Evolutionary conservation across 2,888 invertebrate genomes (phyloP).

Genomic region (Himalopsyche japonica): DNA sequence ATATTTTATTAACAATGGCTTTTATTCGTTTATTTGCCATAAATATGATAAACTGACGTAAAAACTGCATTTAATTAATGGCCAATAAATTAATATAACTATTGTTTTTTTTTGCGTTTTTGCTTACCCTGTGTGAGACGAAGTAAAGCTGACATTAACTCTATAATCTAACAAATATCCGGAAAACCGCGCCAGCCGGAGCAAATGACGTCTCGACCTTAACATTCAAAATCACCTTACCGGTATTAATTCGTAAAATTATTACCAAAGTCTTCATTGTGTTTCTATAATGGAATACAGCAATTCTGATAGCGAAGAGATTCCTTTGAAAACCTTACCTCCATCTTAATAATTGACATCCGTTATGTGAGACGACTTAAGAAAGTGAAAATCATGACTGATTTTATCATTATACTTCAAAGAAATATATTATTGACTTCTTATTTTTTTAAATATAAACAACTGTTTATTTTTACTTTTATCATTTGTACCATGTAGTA

Average conservation of each 20-base stretch:
- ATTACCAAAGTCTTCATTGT: not conserved
- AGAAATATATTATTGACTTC: too few relatives aligned
- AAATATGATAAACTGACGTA: too few relatives aligned
- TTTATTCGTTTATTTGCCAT: too few relatives aligned
- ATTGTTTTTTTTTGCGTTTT: not conserved
- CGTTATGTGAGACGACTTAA: too few relatives aligned
- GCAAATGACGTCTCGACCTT: not conserved
- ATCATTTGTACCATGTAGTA: too few relatives aligned
- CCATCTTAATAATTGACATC: not conserved
- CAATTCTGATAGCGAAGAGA: not conserved
- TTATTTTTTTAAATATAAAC: too few relatives aligned
- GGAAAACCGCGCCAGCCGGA: not conserved
- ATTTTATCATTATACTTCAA: too few relatives aligned
- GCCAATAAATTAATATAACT: too few relatives aligned
- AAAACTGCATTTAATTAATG: too few relatives aligned
- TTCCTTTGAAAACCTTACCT: not conserved
- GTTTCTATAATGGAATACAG: not conserved
- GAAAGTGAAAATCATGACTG: too few relatives aligned
- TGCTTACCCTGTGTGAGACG: not conserved
- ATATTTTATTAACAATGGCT: too few relatives aligned
- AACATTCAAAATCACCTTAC: not conserved
- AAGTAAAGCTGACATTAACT: not conserved
- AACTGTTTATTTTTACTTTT: too few relatives aligned
- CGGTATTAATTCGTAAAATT: not conserved
- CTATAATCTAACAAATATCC: not conserved